Conservation (phyloP, 2,113 vertebrate genomes). For the Pandion haliaetus region DNA sequence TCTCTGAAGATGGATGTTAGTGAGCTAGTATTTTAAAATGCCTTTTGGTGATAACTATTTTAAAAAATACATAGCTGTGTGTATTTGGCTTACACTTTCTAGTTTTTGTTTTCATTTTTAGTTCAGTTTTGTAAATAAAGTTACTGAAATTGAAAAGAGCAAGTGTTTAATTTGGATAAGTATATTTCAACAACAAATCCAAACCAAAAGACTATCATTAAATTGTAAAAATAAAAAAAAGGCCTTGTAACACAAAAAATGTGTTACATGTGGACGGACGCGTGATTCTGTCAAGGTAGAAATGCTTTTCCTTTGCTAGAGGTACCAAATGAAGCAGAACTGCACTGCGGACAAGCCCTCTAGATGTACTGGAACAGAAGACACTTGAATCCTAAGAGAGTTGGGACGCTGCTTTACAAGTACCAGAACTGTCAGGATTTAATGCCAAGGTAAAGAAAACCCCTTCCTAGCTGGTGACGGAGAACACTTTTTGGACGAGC, state of each 20-base stretch:
- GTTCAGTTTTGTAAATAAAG: neutral
- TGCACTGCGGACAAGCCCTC: neutral
- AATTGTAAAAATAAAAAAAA: neutral
- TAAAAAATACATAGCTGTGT: neutral
- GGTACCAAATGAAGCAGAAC: neutral
- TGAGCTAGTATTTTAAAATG: neutral
- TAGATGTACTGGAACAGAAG: neutral
- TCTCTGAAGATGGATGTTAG: neutral
- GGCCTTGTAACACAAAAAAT: neutral
- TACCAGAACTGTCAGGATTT: neutral
- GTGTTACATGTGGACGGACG: fast-evolving
- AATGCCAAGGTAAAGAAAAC: neutral
- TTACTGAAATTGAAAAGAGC: neutral
- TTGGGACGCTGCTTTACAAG: neutral
- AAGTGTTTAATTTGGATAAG: neutral
- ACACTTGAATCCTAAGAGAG: neutral
- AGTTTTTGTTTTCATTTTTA: neutral
- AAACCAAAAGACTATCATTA: neutral
- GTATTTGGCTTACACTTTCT: neutral
- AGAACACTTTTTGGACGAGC: neutral
- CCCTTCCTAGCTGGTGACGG: neutral
- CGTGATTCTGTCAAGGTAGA: neutral
- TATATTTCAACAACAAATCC: neutral
- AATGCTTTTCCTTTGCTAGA: neutral
- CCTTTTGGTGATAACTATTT: neutral